phyloP scores from a whole-genome alignment of 2,797 vertebrate genomes.

The Meriones psammophilus region DNA sequence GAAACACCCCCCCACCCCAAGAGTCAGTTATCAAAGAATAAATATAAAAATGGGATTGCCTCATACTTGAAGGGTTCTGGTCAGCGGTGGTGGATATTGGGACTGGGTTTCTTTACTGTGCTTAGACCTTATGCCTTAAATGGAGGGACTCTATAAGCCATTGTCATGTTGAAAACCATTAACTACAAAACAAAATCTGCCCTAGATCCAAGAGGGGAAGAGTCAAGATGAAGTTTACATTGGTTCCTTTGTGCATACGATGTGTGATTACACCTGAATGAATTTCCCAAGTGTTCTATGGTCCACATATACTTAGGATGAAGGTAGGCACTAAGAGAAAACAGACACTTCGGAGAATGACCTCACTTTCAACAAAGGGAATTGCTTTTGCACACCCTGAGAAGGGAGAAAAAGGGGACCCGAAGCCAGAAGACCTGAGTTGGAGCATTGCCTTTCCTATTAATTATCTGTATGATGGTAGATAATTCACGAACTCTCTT shows the following conservation, averaged over 20 bases:
- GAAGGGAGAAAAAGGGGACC: neutral
- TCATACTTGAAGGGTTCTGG: neutral
- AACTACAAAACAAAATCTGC: constrained; percentile 2
- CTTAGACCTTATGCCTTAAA: constrained; percentile 30
- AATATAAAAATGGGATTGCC: neutral
- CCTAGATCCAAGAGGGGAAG: constrained; percentile 4
- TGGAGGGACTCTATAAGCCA: neutral
- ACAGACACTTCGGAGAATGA: constrained; percentile 23
- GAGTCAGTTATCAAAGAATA: neutral
- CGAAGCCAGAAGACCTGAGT: neutral
- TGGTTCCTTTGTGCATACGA: neutral
- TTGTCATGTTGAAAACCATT: constrained; percentile 28
- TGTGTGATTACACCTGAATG: neutral
- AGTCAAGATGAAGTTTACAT: neutral
- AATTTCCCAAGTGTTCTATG: neutral
- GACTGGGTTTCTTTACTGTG: constrained; percentile 12
- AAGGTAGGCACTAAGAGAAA: neutral
- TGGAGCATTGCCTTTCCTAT: neutral
- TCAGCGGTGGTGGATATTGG: neutral
- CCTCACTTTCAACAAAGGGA: constrained; percentile 8
- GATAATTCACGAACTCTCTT: neutral
- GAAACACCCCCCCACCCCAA: neutral
- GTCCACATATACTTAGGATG: neutral
- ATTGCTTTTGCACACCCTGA: neutral
- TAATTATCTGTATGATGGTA: constrained; percentile 27